Evolutionary conservation across 2,888 invertebrate genomes (phyloP).

Genomic region (Elmis aenea): DNA sequence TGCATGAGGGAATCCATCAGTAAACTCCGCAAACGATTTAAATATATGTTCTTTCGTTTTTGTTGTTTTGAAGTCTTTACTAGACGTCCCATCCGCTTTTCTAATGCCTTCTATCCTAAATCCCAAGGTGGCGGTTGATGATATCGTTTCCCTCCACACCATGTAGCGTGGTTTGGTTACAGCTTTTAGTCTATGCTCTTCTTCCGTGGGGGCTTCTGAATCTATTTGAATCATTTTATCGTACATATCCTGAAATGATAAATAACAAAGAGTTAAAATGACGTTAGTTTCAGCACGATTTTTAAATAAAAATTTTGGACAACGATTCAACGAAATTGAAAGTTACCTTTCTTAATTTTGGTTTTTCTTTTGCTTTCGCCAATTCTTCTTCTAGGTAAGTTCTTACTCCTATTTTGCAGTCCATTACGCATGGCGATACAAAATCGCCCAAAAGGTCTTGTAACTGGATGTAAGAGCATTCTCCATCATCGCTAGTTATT

Average conservation of each 20-base stretch:
- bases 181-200: slow-evolving; percentile 84
- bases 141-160: slow-evolving; percentile 96
- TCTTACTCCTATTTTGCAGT: slow-evolving; percentile 91
- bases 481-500: slow-evolving; percentile 72
- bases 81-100: slow-evolving; percentile 83
- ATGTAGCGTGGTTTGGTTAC: slow-evolving; percentile 93
- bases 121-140: slow-evolving; percentile 93
- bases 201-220: slow-evolving; percentile 79
- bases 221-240: slow-evolving; percentile 97
- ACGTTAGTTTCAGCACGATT: too few species aligned
- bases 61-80: slow-evolving; percentile 93
- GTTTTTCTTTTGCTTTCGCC: slow-evolving; percentile 91
- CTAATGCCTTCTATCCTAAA: slow-evolving; percentile 95
- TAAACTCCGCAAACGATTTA: slow-evolving; percentile 76
- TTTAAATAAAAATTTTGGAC: too few species aligned
- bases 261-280: too few species aligned
- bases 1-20: slow-evolving; percentile 71
- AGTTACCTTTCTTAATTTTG: slow-evolving; percentile 78
- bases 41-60: slow-evolving; percentile 78
- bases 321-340: too few species aligned
- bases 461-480: slow-evolving; percentile 81
- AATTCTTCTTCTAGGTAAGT: slow-evolving; percentile 94
- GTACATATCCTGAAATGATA: slow-evolving; percentile 92
- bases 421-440: slow-evolving; percentile 92
- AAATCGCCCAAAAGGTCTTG: slow-evolving; percentile 91